Conservation (phyloP, 2,797 vertebrate genomes). For the Phoeniculus purpureus region DNA sequence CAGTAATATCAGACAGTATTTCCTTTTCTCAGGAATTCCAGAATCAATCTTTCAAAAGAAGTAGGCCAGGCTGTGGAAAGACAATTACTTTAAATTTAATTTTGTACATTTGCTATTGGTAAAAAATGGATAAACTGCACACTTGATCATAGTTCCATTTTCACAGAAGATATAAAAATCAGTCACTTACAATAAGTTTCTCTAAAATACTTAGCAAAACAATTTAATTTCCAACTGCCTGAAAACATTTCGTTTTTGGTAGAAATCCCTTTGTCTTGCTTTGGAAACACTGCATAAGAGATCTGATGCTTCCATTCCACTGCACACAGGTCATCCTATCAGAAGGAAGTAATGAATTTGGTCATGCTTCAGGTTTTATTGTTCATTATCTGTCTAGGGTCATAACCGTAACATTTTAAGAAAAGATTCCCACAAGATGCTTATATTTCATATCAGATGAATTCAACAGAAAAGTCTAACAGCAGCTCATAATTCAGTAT, state of each 20-base stretch:
- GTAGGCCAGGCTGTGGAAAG: not conserved
- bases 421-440: not conserved
- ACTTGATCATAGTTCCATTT: not conserved
- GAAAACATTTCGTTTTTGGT: not conserved
- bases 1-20: not conserved
- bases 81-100: not conserved
- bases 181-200: not conserved
- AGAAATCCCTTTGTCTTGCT: not conserved
- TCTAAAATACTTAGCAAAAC: not conserved
- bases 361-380: not conserved
- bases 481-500: not conserved
- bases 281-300: not conserved
- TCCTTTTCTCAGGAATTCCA: not conserved
- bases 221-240: not conserved
- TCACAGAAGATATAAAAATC: not conserved
- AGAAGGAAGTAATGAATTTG: not conserved
- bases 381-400: not conserved
- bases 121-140: not conserved
- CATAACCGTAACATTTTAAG: not conserved
- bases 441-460: not conserved
- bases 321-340: not conserved
- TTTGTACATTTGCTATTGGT: not conserved
- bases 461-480: not conserved
- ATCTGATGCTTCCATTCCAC: not conserved
- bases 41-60: not conserved